Conservation (phyloP, 2,113 vertebrate genomes). For the Phrynosoma platyrhinos region DNA sequence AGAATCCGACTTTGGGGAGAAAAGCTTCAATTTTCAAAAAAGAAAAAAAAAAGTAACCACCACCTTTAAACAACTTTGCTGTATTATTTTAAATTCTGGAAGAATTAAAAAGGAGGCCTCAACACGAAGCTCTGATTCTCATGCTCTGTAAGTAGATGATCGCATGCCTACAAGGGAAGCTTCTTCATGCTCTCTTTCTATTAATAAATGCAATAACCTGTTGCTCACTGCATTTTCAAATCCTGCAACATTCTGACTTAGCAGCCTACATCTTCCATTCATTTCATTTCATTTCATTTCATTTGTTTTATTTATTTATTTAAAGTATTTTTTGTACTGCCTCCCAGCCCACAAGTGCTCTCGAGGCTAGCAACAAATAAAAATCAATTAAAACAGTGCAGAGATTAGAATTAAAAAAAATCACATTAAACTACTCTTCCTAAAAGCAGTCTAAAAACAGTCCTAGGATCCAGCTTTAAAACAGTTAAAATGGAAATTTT, state of each 20-base stretch:
- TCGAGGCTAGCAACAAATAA: no score
- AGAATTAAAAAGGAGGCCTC: background rate
- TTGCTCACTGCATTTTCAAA: background rate
- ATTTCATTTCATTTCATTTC: background rate
- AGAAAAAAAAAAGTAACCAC: background rate
- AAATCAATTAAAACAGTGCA: no score
- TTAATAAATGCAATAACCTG: background rate
- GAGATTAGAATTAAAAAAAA: no score
- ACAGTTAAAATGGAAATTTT: no score
- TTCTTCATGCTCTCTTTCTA: background rate
- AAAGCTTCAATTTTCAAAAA: no score
- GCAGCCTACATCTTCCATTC: constrained; percentile 1
- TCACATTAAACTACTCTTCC: no score
- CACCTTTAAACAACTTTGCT: background rate
- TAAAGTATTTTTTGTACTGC: no score
- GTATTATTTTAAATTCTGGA: background rate
- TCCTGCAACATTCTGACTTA: constrained; percentile 7
- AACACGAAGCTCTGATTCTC: background rate
- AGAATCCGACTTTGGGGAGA: no score
- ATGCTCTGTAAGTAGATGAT: background rate
- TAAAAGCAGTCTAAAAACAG: no score
- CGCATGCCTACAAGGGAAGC: background rate
- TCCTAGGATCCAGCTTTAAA: no score
- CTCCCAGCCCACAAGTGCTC: no score
- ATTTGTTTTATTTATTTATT: no score